Base-by-base conservation (phyloP, 1,140 invertebrate genomes). In the Drosophila nebulosa region DNA sequence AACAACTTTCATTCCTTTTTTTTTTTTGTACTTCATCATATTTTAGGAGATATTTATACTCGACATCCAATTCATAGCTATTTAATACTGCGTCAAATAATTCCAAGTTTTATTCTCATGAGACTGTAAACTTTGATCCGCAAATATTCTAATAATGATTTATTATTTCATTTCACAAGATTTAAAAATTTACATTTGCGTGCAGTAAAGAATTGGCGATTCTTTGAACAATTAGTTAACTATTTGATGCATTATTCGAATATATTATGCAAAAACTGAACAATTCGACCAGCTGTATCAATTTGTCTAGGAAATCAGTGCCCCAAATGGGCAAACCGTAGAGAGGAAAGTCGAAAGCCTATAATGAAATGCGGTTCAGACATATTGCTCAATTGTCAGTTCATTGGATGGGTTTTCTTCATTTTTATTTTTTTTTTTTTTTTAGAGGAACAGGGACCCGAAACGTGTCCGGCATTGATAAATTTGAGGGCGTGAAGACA, bases 301-400 rank as follows among this genome's bases (percentile, higher is more conserved):
- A 85, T 85, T 85, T 85, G 81, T 86, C 64, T 71, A 50, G 39
- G 46, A 65, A 85, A 85, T 86, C 77, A 62, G 62, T 51, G 58
- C 10, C 4, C 65, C 42, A n/a, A 21, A 35, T 52, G 16, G n/a
- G 56, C 39, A 9, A 52, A 26, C 22, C 24, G 21, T 35, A 16
- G 12, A 50, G 58, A 42, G 32, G 22, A 24, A 3, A n/a, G n/a
- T n/a, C 24, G 35, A 26, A 30, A 68, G 51, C 58, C 7, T 30
- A 59, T 71, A 65, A 51, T 26, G 53, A 78, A 61, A 63, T 63
- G 35, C 51, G 63, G 55, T 80, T 60, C 66, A 55, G 74, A 70
- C 71, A 80, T 85, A 85, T 85, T 85, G 80, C 80, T 85, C 81
- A 85, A 78, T 85, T 85, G 80, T 85, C 80, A 86, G 73, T 86